Evolutionary conservation across 1,140 invertebrate genomes (phyloP).

Genomic region (Neuroterus valhalla): DNA sequence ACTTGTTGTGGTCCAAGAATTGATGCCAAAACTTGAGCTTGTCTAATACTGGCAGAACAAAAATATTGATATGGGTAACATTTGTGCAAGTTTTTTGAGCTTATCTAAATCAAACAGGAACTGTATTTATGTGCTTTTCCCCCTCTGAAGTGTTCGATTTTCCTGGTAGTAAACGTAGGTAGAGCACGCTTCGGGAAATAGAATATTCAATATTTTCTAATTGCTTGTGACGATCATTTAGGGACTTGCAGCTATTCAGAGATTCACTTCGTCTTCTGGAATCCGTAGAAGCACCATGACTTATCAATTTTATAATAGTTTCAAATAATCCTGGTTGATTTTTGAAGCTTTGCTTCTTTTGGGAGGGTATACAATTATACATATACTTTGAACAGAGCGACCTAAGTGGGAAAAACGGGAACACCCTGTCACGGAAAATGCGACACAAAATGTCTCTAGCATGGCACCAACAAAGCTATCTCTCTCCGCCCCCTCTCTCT

Average conservation of each 20-base stretch:
- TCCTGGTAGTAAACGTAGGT: constrained; percentile 1
- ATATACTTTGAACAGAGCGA: no score
- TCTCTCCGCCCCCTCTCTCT: not conserved
- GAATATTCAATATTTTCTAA: not conserved
- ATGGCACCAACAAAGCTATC: not conserved
- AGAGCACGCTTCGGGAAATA: not conserved
- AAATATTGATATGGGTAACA: not conserved
- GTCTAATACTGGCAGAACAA: not conserved
- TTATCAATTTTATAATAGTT: no score
- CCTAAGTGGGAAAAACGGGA: no score
- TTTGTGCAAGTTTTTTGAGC: no score
- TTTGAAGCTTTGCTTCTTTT: no score
- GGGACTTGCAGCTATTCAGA: constrained; percentile 20
- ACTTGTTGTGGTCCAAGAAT: not conserved
- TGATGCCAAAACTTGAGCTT: not conserved
- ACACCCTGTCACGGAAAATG: no score
- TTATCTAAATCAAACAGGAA: no score
- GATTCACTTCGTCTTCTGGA: no score
- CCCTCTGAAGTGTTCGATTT: not conserved
- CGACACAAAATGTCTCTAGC: not conserved
- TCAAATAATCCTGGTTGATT: no score
- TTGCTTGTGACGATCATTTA: not conserved
- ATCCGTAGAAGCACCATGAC: no score
- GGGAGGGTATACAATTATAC: no score
- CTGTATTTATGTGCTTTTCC: no score